Base-by-base conservation (phyloP, 2,888 invertebrate genomes). In the Cataglyphis livida region DNA sequence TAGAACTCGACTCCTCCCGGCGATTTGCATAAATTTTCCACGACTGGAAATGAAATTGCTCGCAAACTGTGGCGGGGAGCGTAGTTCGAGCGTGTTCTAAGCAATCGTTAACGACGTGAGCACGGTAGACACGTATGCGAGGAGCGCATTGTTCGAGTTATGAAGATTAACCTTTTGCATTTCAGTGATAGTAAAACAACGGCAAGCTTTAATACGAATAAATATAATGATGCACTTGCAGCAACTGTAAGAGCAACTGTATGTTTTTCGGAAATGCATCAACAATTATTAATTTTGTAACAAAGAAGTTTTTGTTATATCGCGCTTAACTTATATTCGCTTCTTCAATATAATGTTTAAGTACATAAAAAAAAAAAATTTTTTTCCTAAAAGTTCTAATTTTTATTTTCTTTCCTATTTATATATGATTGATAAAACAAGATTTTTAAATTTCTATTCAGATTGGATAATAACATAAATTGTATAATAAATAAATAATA, bases 11-110 rank as follows among this genome's bases (percentile, higher is more conserved):
- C 76, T 44, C 78, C 25, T 61, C 64, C 75, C 59, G 61, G 82
- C 88, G 91, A 91, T 92, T 91, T 92, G 89, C 92, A 92, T 91
- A 90, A 90, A 90, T 90, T 90, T 91, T 87, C 88, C 88, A 70
- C 68, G 83, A 81, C 59, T 83, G 87, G 74, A 84, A 91, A 91
- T 88, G 85, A 92, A 91, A 91, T 91, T 91, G 89, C 85, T 90
- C 87, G 90, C 87, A 88, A 90, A 89, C 81, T 82, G 75, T 41
- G 79, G 85, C 68, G 62, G 83, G 81, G 70, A 82, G 74, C 82
- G 44, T 35, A 57, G 85, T 89, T 88, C 84, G 86, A 84, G 82
- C 75, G 81, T 84, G 85, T 87, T 87, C 87, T 87, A 89, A 84
- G 82, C 82, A 83, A 48, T 70, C 82, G 74, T 78, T 86, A 73